Evolutionary conservation across 2,113 vertebrate genomes (phyloP).

Genomic region (Chloroceryle aenea): DNA sequence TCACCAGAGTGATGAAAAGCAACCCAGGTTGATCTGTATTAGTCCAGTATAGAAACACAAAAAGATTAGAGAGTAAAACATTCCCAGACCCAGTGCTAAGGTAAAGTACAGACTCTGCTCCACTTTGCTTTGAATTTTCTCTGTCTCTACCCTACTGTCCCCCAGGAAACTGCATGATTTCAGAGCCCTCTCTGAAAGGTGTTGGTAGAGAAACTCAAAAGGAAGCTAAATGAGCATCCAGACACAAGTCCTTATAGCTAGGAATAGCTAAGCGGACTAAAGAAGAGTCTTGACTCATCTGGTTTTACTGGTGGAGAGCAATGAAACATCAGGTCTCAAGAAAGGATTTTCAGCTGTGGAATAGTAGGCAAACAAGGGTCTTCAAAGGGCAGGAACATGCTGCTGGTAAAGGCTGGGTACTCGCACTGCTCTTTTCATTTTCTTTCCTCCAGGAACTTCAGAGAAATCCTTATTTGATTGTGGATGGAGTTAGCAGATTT

Average conservation of each 20-base stretch:
- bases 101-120: neutral
- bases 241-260: neutral
- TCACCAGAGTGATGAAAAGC: neutral
- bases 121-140: neutral
- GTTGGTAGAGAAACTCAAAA: neutral
- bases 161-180: neutral
- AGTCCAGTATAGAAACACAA: neutral
- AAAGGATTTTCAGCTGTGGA: neutral
- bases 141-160: neutral
- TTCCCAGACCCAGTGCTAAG: neutral
- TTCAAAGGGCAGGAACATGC: neutral
- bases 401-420: neutral
- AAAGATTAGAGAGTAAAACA: neutral
- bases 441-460: constrained; percentile 66
- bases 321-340: neutral
- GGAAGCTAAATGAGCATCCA: neutral
- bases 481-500: constrained; percentile 74
- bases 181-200: neutral
- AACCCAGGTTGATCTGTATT: neutral
- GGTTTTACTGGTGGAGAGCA: neutral
- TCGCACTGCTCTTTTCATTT: neutral
- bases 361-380: neutral
- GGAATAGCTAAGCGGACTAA: neutral
- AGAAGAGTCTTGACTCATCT: neutral
- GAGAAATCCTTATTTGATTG: constrained; percentile 55